A percentile compares a stretch with the other conserved stretches of the same genome.
Conservation (phyloP, 2,113 vertebrate genomes). For the Hippocampus mohnikei region DNA sequence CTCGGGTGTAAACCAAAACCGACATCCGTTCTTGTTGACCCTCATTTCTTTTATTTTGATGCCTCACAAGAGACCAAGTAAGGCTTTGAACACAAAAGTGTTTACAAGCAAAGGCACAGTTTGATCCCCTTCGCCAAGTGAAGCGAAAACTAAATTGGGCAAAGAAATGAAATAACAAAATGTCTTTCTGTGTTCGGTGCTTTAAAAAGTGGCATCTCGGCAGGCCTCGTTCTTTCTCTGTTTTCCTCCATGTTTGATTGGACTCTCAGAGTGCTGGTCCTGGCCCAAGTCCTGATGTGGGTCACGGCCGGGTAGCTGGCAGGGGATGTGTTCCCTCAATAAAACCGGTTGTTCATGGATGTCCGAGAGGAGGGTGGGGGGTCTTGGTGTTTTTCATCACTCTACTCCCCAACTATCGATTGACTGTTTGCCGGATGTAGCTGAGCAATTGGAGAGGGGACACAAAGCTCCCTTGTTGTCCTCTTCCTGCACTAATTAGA, state of each 20-base stretch:
- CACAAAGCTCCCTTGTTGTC: slow-evolving; percentile 1
- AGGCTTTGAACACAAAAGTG: slow-evolving; percentile 19
- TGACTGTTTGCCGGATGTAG: neutral
- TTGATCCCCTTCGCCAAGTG: slow-evolving; percentile 3
- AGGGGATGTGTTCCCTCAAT: slow-evolving; percentile 20
- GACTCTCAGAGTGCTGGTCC: slow-evolving; percentile 20
- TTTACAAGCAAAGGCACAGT: slow-evolving; percentile 15
- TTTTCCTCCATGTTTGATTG: neutral
- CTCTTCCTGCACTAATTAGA: neutral
- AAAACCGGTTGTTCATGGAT: neutral
- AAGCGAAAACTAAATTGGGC: slow-evolving; percentile 16
- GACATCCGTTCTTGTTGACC: slow-evolving; percentile 8
- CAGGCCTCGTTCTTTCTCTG: neutral
- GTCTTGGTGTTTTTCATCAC: neutral
- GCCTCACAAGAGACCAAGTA: slow-evolving; percentile 22
- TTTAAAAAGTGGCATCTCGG: neutral
- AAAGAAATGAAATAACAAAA: neutral
- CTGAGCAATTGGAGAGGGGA: neutral
- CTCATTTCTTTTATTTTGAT: slow-evolving; percentile 8
- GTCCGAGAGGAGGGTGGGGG: neutral
- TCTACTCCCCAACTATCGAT: neutral
- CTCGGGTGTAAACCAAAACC: neutral
- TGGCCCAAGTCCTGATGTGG: slow-evolving; percentile 36
- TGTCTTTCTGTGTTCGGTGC: neutral
- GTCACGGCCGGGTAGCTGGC: slow-evolving; percentile 40